Base-by-base conservation (phyloP, 1,140 invertebrate species). In the Drosophila ambigua region DNA sequence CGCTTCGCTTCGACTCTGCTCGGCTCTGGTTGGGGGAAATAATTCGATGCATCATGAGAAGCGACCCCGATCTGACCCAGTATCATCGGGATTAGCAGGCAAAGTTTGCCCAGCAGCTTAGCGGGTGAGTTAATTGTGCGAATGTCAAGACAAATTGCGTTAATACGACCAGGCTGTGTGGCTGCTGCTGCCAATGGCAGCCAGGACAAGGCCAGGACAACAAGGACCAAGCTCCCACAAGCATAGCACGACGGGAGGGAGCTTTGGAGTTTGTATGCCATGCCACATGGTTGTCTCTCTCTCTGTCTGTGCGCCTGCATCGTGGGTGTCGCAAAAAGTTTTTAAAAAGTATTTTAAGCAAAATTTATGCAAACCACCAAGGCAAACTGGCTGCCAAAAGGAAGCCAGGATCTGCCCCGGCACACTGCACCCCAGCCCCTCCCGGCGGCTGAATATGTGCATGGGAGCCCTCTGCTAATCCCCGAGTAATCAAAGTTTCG, bases 91-190 rank as follows among this genome's bases (percentile, higher is more conserved):
- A 85, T 85, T 85, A 85, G 78, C 82, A 58, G 35, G 23, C 43
- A 60, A 87, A 76, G 58, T 82, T 85, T 77, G 68, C 72, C 63
- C 64, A 52, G 68, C 65, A 78, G 81, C 82, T 85, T 87, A 82
- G 78, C 79, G 82, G 82, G 69, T 88, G 83, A 89, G 79, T 83
- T 90, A 90, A 90, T 90, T 90, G 87, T 90, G 87, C 77, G 87
- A 90, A 83, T 90, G 87, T 90, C 87, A 80, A 88, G 83, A 90
- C 87, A 90, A 88, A 90, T 90, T 90, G 87, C 80, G 84, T 81
- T 89, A 84, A 84, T 89, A 66, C 84, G 49, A 76, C 66, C 71
- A 82, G 77, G 35, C 35, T 28, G 26, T 76, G 72, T 20, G 20
- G 20, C 20, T 55, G 24, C 26, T 31, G 4, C 23, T 24, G 23